phyloP scores from a whole-genome alignment of 2,888 invertebrate genomes.

The Campoplex nolae region DNA sequence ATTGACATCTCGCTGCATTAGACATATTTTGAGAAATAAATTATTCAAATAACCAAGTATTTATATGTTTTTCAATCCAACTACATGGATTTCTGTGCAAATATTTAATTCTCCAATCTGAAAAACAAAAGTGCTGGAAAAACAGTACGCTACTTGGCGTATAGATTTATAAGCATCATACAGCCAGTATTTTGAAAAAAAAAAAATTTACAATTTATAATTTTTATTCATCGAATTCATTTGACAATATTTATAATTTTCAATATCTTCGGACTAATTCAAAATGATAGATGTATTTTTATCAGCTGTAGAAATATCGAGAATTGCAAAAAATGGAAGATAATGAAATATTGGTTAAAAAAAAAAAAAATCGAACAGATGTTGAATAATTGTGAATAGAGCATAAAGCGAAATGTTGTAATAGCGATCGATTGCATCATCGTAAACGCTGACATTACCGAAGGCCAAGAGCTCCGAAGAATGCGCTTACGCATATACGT shows the following conservation, averaged over 20 bases:
- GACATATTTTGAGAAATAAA: background rate
- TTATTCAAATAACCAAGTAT: background rate
- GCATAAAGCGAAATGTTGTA: conserved; percentile 31
- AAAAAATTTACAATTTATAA: too few species aligned
- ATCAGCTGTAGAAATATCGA: background rate
- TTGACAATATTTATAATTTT: too few species aligned
- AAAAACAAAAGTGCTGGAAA: too few species aligned
- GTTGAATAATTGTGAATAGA: background rate
- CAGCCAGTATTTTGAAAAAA: too few species aligned
- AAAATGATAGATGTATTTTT: background rate
- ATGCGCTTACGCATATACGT: conserved; percentile 41
- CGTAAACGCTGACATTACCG: conserved; percentile 20
- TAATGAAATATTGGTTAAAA: background rate
- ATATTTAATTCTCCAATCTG: background rate
- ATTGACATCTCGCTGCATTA: background rate
- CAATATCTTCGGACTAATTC: background rate
- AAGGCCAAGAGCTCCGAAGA: conserved; percentile 17
- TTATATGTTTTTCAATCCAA: background rate
- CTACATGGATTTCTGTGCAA: background rate
- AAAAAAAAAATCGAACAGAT: conserved; percentile 4
- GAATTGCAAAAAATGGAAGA: background rate
- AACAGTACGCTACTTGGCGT: too few species aligned
- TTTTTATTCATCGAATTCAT: too few species aligned
- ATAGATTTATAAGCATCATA: too few species aligned
- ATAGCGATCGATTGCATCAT: conserved; percentile 35